Evolutionary conservation across 2,113 vertebrate species (phyloP).

Genomic region (Pseudorectes ferrugineus): DNA sequence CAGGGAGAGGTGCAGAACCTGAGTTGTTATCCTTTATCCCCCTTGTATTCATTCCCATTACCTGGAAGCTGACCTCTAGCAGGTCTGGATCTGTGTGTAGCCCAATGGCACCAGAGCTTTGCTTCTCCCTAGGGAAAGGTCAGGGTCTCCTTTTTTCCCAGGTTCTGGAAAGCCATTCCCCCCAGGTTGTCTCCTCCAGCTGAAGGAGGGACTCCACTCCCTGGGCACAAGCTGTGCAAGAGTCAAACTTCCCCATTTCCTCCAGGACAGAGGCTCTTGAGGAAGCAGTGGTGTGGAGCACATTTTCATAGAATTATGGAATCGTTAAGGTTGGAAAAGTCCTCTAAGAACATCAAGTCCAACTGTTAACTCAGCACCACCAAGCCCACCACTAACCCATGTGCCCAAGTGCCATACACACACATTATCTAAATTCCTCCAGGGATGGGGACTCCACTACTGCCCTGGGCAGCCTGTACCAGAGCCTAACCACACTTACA

Average conservation of each 20-base stretch:
- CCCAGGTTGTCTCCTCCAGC: background rate
- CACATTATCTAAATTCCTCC: background rate
- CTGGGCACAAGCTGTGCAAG: background rate
- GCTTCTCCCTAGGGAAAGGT: background rate
- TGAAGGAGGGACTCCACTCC: background rate
- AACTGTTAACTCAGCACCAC: background rate
- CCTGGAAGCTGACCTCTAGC: background rate
- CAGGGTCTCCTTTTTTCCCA: background rate
- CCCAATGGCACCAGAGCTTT: background rate
- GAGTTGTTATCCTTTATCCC: background rate
- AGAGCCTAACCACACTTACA: background rate
- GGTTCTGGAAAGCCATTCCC: slow-evolving; percentile 49
- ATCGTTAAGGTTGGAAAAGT: background rate
- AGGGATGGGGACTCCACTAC: background rate
- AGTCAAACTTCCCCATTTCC: background rate
- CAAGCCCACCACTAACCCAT: background rate
- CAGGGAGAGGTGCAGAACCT: background rate
- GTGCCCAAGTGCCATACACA: background rate
- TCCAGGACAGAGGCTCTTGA: background rate
- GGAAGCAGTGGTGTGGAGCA: background rate
- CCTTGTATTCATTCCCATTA: fast-evolving
- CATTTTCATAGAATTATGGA: background rate
- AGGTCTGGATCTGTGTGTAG: background rate
- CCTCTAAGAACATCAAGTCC: background rate
- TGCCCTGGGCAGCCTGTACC: background rate